phyloP scores from a whole-genome alignment of 2,888 invertebrate genomes.

The Caenorhabditis sp. region DNA sequence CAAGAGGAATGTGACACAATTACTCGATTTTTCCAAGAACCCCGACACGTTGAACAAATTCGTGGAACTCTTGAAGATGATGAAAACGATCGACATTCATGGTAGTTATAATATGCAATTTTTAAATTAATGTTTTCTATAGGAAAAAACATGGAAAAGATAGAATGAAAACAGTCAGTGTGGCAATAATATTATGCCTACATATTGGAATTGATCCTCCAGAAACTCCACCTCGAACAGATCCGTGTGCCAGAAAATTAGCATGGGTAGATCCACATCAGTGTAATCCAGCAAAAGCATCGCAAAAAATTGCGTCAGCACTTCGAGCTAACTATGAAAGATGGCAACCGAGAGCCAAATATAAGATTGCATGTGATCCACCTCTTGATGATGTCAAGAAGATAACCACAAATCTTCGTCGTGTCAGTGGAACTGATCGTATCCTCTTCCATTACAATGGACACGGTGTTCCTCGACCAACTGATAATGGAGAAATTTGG shows the following conservation, averaged over 20 bases:
- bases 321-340: constrained; percentile 96
- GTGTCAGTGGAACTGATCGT: constrained; percentile 87
- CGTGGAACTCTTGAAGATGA: constrained; percentile 46
- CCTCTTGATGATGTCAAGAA: constrained; percentile 98
- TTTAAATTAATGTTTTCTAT: background rate
- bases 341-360: constrained; percentile 94
- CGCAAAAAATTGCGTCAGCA: constrained; percentile 88
- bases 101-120: constrained; percentile 2
- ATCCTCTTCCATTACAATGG: constrained; percentile 98
- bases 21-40: constrained; percentile 60
- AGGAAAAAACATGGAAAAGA: constrained; percentile 46
- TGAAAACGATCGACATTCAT: constrained; percentile 31
- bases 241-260: constrained; percentile 86
- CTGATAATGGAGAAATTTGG: constrained; percentile 86
- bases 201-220: constrained; percentile 99
- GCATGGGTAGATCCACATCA: constrained; percentile 92
- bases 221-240: constrained; percentile 86
- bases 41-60: constrained; percentile 63
- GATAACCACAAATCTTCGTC: constrained; percentile 87
- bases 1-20: constrained; percentile 35
- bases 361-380: constrained; percentile 95
- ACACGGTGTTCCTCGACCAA: constrained; percentile 97
- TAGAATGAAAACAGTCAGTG: constrained; percentile 98
- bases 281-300: constrained; percentile 79
- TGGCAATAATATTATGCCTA: constrained; percentile 92